Base-by-base conservation (phyloP, 2,888 invertebrate species). In the Meghimatium bilineatum region DNA sequence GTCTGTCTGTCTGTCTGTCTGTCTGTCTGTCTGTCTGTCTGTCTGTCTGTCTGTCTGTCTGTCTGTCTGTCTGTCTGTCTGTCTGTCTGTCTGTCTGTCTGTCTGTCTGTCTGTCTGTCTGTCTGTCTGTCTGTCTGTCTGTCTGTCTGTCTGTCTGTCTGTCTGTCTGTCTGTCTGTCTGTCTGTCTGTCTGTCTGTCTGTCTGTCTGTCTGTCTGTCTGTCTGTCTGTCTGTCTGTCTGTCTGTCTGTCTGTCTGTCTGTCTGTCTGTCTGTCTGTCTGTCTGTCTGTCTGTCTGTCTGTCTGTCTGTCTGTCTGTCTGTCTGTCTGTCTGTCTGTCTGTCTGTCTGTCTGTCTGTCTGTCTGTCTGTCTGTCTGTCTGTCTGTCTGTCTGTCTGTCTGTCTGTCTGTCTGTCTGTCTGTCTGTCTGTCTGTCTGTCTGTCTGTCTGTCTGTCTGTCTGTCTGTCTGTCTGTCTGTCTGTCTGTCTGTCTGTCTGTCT, bases 61-160 rank as follows among this genome's bases (percentile, higher is more conserved):
- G 52, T 52, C 52, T 52, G 52, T 52, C 52, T 34, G 74, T 82
- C 82, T 82, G 52, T 76, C 56, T 52, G 29, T 76, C n/a, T 56
- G 32, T 76, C 56, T 52, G 29, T 76, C 49, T 49, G 38, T 49
- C 29, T 52, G 38, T 71, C 69, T 38, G 32, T 69, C 38, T 36
- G 36, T 75, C 56, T 29, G 32, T 56, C 34, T 23, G 29, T 74
- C 34, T 77, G 52, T 56, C 56, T 52, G 52, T 52, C 52, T 52
- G 49, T 75, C n/a, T 66, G 36, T 34, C 56, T 71, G 49, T 71
- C 79, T 80, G 72, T 81, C 80, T 82, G 81, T 85, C 80, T 72
- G 80, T 77, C 67, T 79, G 76, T 80, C 63, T 80, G 82, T 82
- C 72, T 82, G 72, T 72, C 71, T 80, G 66, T 85, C 79, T 78